A percentile compares a stretch with the other conserved stretches of the same genome.
phyloP scores from a whole-genome alignment of 2,888 invertebrate genomes.

The Taphrorychus bicolor region DNA sequence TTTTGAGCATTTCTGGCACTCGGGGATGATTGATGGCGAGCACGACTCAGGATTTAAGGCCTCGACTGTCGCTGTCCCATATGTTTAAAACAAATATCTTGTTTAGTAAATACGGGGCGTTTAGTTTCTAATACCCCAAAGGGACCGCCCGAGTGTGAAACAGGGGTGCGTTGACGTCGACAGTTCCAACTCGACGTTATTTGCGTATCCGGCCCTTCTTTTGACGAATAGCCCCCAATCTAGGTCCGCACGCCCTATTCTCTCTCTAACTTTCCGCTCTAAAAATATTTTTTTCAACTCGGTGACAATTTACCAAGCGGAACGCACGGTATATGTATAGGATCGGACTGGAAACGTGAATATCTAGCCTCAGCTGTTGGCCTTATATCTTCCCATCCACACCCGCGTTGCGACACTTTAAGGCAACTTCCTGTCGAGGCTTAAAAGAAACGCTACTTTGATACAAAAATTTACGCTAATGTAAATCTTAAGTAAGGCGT shows the following conservation, averaged over 20 bases:
- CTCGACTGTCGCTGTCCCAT: too few relatives aligned
- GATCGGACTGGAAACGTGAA: neutral
- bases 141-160: constrained; percentile 46
- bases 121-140: constrained; percentile 30
- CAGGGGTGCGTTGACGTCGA: constrained; percentile 48
- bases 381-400: constrained; percentile 44
- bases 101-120: constrained; percentile 52
- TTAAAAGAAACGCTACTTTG: constrained; percentile 40
- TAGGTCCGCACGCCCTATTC: neutral
- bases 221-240: constrained; percentile 1
- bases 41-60: constrained; percentile 6
- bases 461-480: constrained; percentile 41
- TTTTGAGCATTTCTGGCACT: too few relatives aligned
- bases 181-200: constrained; percentile 41
- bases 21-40: constrained; percentile 4
- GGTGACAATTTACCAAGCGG: neutral
- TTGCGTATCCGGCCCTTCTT: constrained; percentile 37
- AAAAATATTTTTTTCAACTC: constrained; percentile 3
- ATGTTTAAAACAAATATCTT: constrained; percentile 47
- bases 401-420: constrained; percentile 38
- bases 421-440: constrained; percentile 41
- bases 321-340: neutral
- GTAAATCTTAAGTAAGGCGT: constrained; percentile 36
- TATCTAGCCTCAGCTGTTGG: constrained; percentile 47
- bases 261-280: neutral